These are phyloP conservation scores for Sebastes diaconus DNA, from an alignment of 2,797 vertebrate genomes.

Conservation along the genomic window DNA sequence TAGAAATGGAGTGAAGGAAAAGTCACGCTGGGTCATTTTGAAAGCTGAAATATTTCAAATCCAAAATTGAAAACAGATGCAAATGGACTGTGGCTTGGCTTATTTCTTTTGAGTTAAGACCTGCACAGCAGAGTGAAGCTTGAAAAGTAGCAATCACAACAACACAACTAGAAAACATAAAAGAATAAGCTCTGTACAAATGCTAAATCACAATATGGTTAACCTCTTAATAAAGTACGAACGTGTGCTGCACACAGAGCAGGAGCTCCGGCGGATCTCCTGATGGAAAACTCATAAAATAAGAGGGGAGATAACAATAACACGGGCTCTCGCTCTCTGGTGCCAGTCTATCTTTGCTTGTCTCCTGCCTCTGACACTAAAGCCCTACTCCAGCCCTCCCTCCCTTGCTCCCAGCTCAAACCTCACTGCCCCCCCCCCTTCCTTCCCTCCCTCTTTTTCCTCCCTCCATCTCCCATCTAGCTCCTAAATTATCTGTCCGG, in stretches of 20 bases:
- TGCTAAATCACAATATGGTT: slow-evolving; percentile 27
- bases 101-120: slow-evolving; percentile 23
- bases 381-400: slow-evolving; percentile 49
- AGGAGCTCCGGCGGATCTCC: slow-evolving; percentile 24
- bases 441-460: slow-evolving; percentile 8
- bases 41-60: slow-evolving; percentile 72
- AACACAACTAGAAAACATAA: slow-evolving; percentile 22
- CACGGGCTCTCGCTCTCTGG: slow-evolving; percentile 63
- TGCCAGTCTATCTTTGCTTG: slow-evolving; percentile 78
- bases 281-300: slow-evolving; percentile 78
- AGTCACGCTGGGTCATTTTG: slow-evolving; percentile 69
- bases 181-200: slow-evolving; percentile 6
- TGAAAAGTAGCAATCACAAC: slow-evolving; percentile 38
- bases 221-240: slow-evolving; percentile 22
- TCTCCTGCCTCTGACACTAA: slow-evolving; percentile 69
- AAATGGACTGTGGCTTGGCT: slow-evolving; percentile 53
- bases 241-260: neutral
- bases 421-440: neutral
- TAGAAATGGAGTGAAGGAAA: slow-evolving; percentile 49
- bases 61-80: slow-evolving; percentile 72
- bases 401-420: slow-evolving; percentile 24
- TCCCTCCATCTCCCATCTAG: slow-evolving; percentile 45
- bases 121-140: slow-evolving; percentile 4
- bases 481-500: slow-evolving; percentile 72
- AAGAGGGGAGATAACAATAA: slow-evolving; percentile 72